Evolutionary conservation across 1,140 invertebrate genomes (phyloP), one percentile per base, ranked within the genome.

Genomic region (Pseudobourletiella spinata): DNA sequence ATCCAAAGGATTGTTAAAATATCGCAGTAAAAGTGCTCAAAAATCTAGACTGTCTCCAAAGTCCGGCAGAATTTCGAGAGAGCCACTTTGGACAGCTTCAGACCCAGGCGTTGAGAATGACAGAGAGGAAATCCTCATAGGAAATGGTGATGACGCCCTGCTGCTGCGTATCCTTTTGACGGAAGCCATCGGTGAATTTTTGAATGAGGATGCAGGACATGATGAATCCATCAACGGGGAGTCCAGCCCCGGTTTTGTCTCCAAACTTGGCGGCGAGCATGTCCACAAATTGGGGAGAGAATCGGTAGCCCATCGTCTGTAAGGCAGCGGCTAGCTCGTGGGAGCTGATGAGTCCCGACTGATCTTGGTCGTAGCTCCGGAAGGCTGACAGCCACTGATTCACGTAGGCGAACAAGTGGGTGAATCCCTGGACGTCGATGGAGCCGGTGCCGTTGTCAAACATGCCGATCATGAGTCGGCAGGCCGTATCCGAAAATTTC

Each of bases 141-240:
- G 74, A 80, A 72, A 93, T 85, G 2, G 81, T 85, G 52, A 92
- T 89, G 15, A 79, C 76, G 42, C 89, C 90, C 68, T 82, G 83
- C 76, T 84, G 81, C 64, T 87, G 81, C 0, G 79, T 80, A 71
- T 94, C 90, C 20, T 84, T 80, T 46, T 76, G 74, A 71, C 84
- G 77, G 72, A 94, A 94, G 6, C 87, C 86, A 71, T 92, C 89
- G 67, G 82, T 93, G 68, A 92, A 86, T 30, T 84, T 83, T 74
- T 91, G 89, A 51, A 94, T 83, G 78, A 91, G 86, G 15, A 93
- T 85, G 75, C 89, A 92, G 1, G 87, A 73, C 25, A 92, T 86
- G 70, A 94, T 92, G 71, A 94, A 94, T 63, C 87, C 84, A 76
- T 93, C 91, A 28, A 93, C 83, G 1, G 87, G 86, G 32, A 93